Conservation (phyloP, 2,888 invertebrate species). For the Limnephilus rhombicus region DNA sequence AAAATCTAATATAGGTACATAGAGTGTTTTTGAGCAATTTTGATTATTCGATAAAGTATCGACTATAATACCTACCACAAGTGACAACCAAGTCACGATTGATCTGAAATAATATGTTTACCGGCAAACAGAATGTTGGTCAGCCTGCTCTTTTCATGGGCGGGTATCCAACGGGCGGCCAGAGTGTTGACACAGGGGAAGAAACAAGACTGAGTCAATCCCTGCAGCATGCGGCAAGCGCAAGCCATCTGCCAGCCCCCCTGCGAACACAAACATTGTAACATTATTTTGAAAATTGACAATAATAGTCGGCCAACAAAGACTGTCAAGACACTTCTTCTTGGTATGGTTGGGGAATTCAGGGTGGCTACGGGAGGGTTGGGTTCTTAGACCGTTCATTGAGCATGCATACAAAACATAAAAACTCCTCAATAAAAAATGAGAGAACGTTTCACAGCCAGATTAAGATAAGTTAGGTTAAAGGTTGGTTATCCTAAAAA, state of each 20-base stretch:
- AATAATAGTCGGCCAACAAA: neutral
- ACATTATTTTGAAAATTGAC: conserved; percentile 38
- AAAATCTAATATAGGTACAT: too few species aligned
- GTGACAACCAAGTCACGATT: neutral
- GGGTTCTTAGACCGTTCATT: too few species aligned
- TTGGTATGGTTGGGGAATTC: too few species aligned
- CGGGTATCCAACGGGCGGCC: conserved; percentile 83
- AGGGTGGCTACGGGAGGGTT: too few species aligned
- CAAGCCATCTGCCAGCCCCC: conserved; percentile 79
- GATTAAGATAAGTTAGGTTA: too few species aligned
- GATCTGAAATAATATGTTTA: neutral
- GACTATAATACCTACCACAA: conserved; percentile 72
- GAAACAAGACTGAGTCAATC: conserved; percentile 82
- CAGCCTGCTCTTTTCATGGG: conserved; percentile 73
- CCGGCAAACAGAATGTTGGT: neutral
- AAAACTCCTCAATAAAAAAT: too few species aligned
- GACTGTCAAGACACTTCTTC: neutral
- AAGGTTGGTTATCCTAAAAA: too few species aligned
- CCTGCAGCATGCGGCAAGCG: conserved; percentile 80
- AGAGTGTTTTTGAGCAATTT: too few species aligned
- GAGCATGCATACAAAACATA: too few species aligned
- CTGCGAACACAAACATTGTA: conserved; percentile 68
- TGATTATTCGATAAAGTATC: too few species aligned
- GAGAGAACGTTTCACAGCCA: too few species aligned
- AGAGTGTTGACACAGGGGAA: conserved; percentile 82